Evolutionary conservation across 2,797 vertebrate genomes (phyloP).

Genomic region (Allobates femoralis): DNA sequence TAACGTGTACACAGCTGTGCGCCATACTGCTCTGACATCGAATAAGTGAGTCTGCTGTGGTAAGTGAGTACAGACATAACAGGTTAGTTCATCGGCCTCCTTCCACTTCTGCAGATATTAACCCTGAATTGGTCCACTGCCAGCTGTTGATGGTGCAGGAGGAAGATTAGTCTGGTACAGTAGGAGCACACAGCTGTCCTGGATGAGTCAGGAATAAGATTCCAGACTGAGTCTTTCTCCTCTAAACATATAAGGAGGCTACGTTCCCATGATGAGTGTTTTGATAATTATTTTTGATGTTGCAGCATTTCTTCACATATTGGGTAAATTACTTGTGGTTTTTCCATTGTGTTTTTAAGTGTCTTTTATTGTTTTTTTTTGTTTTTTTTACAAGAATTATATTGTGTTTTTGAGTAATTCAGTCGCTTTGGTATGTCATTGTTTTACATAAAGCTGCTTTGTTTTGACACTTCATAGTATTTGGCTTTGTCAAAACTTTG

Average conservation of each 20-base stretch:
- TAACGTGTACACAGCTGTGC: constrained; percentile 20
- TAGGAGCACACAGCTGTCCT: constrained; percentile 42
- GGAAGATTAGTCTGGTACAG: constrained; percentile 23
- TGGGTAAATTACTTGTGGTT: no score
- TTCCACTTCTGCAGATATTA: constrained; percentile 9
- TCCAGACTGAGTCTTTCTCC: not conserved
- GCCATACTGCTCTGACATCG: not conserved
- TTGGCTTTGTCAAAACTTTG: no score
- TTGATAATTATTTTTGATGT: no score
- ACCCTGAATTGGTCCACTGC: not conserved
- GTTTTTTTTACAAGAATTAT: no score
- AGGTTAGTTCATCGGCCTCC: constrained; percentile 22
- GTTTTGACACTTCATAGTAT: no score
- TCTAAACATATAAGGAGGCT: not conserved
- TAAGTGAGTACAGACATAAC: constrained; percentile 28
- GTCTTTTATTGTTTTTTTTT: no score
- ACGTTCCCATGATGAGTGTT: no score
- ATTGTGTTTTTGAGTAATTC: no score
- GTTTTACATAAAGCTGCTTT: no score
- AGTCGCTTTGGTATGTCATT: no score
- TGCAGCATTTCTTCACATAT: no score
- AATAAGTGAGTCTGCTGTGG: constrained; percentile 9
- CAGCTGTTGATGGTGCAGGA: constrained; percentile 16
- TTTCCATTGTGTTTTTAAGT: no score
- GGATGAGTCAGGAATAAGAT: constrained; percentile 32